Conservation (phyloP, 1,140 invertebrate species). For the Hycleus phaleratus region DNA sequence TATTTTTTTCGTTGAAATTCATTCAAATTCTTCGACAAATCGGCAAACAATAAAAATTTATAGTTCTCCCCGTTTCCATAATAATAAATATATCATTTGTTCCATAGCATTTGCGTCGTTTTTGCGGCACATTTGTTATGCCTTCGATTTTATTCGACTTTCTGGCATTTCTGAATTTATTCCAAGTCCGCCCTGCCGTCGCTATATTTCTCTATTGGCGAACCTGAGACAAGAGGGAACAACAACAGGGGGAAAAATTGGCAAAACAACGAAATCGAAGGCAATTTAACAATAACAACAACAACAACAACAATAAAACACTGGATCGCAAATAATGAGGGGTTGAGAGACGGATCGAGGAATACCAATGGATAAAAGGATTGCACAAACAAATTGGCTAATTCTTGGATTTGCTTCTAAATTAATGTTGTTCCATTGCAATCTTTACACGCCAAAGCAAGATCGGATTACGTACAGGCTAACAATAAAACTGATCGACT, state of each 20-base stretch:
- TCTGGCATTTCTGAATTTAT: constrained; percentile 25
- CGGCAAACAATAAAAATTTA: constrained; percentile 25
- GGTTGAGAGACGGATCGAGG: neutral
- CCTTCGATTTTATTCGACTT: constrained; percentile 29
- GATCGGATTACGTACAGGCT: constrained; percentile 15
- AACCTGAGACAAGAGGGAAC: too few relatives aligned
- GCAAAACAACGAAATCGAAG: constrained; percentile 4
- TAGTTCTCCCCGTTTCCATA: constrained; percentile 18
- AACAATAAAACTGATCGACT: constrained; percentile 9
- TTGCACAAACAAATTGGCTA: constrained; percentile 32
- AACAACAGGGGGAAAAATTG: too few relatives aligned
- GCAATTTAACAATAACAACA: constrained; percentile 14
- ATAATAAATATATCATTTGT: constrained; percentile 36
- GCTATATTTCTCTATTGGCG: constrained; percentile 27
- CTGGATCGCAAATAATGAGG: constrained; percentile 1
- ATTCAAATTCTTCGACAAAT: constrained; percentile 2
- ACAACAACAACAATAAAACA: constrained; percentile 29
- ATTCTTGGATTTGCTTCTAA: constrained; percentile 26
- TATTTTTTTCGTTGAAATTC: too few relatives aligned
- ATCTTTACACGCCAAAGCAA: constrained; percentile 20
- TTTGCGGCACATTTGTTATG: constrained; percentile 34
- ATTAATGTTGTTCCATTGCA: constrained; percentile 25
- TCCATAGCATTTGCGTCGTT: constrained; percentile 30
- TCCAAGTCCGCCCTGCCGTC: constrained; percentile 20
- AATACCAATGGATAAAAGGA: constrained; percentile 20